A percentile compares a stretch with the other conserved stretches of the same genome.
These are phyloP conservation scores for Pangasius macronema DNA, from an alignment of 2,797 vertebrate species.

Conservation along the genomic window DNA sequence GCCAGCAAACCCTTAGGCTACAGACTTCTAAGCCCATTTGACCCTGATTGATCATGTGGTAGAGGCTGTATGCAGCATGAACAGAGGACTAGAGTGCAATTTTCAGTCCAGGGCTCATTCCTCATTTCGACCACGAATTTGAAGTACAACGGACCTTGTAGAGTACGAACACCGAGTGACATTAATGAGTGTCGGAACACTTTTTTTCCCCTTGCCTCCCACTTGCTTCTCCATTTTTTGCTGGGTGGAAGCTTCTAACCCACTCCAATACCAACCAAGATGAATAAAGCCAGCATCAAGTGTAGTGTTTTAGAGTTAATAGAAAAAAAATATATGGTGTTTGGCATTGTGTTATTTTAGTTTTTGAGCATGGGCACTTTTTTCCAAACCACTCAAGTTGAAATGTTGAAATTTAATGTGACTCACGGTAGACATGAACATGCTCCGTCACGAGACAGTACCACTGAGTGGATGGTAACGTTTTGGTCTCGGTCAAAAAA, in stretches of 20 bases:
- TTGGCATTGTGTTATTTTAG: background rate
- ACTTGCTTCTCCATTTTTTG: constrained; percentile 28
- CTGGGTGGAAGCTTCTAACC: background rate
- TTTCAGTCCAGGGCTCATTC: background rate
- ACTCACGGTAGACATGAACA: no score
- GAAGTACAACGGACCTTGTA: no score
- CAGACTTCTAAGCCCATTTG: background rate
- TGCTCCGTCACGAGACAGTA: no score
- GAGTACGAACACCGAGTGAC: no score
- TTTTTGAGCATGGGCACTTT: background rate
- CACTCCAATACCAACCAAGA: background rate
- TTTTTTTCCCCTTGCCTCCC: constrained; percentile 7
- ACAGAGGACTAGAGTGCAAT: constrained; percentile 8
- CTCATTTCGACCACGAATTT: no score
- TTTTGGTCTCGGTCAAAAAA: no score
- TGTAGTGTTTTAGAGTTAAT: background rate
- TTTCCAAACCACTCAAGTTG: background rate
- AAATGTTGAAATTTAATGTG: background rate
- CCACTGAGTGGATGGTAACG: no score
- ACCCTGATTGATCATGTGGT: background rate
- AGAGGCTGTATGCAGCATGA: background rate
- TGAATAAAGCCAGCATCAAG: background rate
- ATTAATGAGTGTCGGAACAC: no score
- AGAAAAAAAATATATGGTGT: background rate
- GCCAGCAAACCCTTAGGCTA: background rate